Evolutionary conservation across 2,888 invertebrate species (phyloP).

Genomic region (Drosophila mulleri): DNA sequence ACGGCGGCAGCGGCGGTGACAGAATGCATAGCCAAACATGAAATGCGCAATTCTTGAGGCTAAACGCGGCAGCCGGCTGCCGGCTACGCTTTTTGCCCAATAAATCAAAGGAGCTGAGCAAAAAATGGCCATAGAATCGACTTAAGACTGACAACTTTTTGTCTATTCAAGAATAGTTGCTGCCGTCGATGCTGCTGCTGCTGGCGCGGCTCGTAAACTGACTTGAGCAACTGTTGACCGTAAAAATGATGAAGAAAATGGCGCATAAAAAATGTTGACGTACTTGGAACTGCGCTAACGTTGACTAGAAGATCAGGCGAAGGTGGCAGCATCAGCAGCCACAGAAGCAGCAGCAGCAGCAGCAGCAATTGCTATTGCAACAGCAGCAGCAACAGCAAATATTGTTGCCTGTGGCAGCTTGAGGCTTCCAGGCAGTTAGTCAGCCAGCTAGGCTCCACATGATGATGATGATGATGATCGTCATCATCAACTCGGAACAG

Average conservation of each 20-base stretch:
- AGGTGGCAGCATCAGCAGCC: constrained; percentile 3
- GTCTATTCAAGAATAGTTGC: constrained; percentile 48
- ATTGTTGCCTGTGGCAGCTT: constrained; percentile 65
- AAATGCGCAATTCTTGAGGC: constrained; percentile 41
- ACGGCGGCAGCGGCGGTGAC: constrained; percentile 9
- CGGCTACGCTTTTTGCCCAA: constrained; percentile 73
- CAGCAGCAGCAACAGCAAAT: constrained; percentile 59
- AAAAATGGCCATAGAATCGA: constrained; percentile 46
- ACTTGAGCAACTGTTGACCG: constrained; percentile 64
- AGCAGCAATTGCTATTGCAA: constrained; percentile 18
- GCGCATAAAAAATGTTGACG: constrained; percentile 68
- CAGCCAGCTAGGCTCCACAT: constrained; percentile 20
- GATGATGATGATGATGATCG: constrained; percentile 23
- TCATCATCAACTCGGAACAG: constrained; percentile 44
- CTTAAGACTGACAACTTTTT: constrained; percentile 29
- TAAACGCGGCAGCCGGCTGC: constrained; percentile 74
- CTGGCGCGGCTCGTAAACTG: constrained; percentile 46
- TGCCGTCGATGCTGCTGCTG: constrained; percentile 31
- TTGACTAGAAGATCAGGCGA: constrained; percentile 29
- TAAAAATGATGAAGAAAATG: constrained; percentile 68
- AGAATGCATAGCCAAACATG: constrained; percentile 3
- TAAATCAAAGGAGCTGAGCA: constrained; percentile 60
- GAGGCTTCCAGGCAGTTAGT: constrained; percentile 41
- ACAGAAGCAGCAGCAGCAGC: constrained; percentile 12
- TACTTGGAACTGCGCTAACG: constrained; percentile 49